Conservation (phyloP, 1,140 invertebrate species). For the Gryon sp. region DNA sequence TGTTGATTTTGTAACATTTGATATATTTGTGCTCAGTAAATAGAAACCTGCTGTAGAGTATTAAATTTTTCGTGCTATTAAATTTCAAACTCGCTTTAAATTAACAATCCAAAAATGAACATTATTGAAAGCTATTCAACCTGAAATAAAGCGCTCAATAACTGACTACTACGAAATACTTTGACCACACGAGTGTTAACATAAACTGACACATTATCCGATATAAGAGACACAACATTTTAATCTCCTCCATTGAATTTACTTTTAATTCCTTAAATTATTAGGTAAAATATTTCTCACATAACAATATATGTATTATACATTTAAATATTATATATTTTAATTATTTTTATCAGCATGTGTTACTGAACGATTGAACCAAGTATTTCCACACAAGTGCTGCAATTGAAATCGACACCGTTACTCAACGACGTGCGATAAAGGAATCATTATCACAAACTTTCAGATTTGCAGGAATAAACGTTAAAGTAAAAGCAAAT, state of each 20-base stretch:
- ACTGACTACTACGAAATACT: not conserved
- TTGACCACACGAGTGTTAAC: not conserved
- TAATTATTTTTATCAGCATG: slow-evolving; percentile 46
- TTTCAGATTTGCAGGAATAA: slow-evolving; percentile 5
- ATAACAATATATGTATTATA: no score
- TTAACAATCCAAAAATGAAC: not conserved
- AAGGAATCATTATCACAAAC: slow-evolving; percentile 24
- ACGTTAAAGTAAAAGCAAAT: not conserved
- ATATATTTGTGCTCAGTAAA: no score
- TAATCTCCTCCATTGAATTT: no score
- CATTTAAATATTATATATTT: no score
- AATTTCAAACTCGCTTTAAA: not conserved
- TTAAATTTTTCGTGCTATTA: no score
- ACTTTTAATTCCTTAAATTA: no score
- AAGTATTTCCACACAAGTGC: slow-evolving; percentile 6
- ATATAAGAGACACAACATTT: not conserved
- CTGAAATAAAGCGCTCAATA: slow-evolving; percentile 4
- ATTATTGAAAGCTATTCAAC: not conserved
- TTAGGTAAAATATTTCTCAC: no score
- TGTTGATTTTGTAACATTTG: no score
- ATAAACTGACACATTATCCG: slow-evolving; percentile 4
- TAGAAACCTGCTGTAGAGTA: no score
- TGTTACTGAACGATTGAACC: slow-evolving; percentile 30
- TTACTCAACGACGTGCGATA: slow-evolving; percentile 23
- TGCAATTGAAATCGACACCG: slow-evolving; percentile 9